phyloP scores from a whole-genome alignment of 2,113 vertebrate genomes.

The Dasyprocta punctata region DNA sequence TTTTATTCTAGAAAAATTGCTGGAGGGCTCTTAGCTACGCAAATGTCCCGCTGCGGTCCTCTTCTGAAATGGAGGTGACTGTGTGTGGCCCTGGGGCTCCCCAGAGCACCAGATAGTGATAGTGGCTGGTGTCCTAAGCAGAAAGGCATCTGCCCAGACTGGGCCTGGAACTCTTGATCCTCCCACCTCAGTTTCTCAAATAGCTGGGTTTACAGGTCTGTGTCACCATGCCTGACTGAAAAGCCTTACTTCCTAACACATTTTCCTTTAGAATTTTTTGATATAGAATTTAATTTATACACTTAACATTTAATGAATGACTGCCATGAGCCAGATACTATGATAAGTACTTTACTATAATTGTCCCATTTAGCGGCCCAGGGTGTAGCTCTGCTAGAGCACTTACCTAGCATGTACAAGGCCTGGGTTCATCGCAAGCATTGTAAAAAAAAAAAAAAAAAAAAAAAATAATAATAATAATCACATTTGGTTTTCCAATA shows the following conservation, averaged over 20 bases:
- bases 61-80: background rate
- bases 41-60: background rate
- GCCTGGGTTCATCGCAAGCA: background rate
- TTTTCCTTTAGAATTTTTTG: background rate
- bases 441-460: background rate
- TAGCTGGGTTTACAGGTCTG: background rate
- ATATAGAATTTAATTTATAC: background rate
- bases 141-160: background rate
- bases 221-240: background rate
- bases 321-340: background rate
- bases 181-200: background rate
- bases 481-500: background rate
- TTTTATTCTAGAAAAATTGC: background rate
- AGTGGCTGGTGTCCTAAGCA: background rate
- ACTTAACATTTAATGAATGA: background rate
- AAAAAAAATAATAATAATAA: no score
- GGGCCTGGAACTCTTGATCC: background rate
- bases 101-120: background rate
- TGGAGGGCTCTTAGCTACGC: slow-evolving; percentile 8
- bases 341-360: background rate
- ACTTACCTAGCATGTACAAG: background rate
- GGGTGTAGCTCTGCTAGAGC: background rate
- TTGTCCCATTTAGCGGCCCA: background rate
- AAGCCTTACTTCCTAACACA: background rate
- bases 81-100: background rate